phyloP scores from a whole-genome alignment of 1,140 invertebrate species.

The Microvelia longipes region DNA sequence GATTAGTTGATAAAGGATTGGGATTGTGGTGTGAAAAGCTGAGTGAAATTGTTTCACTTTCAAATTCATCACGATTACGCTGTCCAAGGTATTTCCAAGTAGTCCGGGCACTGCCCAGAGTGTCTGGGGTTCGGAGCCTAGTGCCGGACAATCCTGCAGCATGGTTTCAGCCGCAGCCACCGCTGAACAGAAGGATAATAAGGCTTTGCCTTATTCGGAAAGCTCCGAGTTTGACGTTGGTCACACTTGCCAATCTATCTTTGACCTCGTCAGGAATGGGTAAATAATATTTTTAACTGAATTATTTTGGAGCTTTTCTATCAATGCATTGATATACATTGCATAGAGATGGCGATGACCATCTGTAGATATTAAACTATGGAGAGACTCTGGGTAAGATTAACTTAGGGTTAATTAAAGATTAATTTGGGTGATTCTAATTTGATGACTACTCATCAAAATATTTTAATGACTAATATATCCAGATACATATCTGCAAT shows the following conservation, averaged over 20 bases:
- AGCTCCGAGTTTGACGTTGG: constrained; percentile 29
- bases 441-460: too few species aligned
- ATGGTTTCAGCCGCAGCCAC: constrained; percentile 48
- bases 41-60: neutral
- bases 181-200: constrained; percentile 32
- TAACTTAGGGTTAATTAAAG: too few species aligned
- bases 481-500: too few species aligned
- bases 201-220: constrained; percentile 28
- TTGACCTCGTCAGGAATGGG: constrained; percentile 47
- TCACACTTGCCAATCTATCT: constrained; percentile 39
- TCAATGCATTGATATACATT: neutral
- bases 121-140: constrained; percentile 56
- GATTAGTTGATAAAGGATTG: neutral
- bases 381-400: too few species aligned
- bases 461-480: too few species aligned
- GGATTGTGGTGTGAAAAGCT: neutral
- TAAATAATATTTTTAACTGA: constrained; percentile 24
- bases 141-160: constrained; percentile 40
- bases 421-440: too few species aligned
- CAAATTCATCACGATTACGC: constrained; percentile 17
- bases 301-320: neutral
- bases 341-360: neutral
- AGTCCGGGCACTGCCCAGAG: constrained; percentile 62
- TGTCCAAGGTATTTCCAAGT: constrained; percentile 36
- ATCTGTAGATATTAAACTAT: too few species aligned